A percentile compares a stretch with the other conserved stretches of the same genome.
Conservation (phyloP, 2,797 vertebrate genomes). For the Esox lucius region DNA sequence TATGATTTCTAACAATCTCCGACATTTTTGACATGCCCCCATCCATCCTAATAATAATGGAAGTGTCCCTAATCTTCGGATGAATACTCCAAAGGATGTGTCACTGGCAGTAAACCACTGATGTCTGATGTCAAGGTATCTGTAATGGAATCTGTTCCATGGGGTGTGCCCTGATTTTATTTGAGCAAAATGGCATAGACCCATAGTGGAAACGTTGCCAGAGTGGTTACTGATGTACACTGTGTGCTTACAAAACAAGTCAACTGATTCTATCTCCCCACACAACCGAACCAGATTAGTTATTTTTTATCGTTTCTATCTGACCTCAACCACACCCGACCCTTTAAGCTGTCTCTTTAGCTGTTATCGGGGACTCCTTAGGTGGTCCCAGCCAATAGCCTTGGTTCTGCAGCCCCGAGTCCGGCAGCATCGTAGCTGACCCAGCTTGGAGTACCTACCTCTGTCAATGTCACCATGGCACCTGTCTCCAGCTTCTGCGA, state of each 20-base stretch:
- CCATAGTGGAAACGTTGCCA: background rate
- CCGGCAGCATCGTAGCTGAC: too few species aligned
- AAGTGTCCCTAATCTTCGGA: background rate
- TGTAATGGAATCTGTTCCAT: background rate
- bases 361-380: too few species aligned
- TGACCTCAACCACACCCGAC: too few species aligned
- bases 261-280: slow-evolving; percentile 5
- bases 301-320: background rate
- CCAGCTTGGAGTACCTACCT: too few species aligned
- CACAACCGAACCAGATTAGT: slow-evolving; percentile 15
- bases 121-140: background rate
- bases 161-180: background rate
- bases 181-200: background rate
- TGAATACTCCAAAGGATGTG: background rate
- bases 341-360: too few species aligned
- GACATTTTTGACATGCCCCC: too few species aligned
- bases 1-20: too few species aligned
- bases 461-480: too few species aligned
- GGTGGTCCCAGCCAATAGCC: too few species aligned
- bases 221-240: background rate
- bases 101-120: background rate
- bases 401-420: too few species aligned
- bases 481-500: too few species aligned
- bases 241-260: slow-evolving; percentile 1
- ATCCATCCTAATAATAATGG: too few species aligned